Base-by-base conservation (phyloP, 2,888 invertebrate species). In the Plagiodera versicolora region DNA sequence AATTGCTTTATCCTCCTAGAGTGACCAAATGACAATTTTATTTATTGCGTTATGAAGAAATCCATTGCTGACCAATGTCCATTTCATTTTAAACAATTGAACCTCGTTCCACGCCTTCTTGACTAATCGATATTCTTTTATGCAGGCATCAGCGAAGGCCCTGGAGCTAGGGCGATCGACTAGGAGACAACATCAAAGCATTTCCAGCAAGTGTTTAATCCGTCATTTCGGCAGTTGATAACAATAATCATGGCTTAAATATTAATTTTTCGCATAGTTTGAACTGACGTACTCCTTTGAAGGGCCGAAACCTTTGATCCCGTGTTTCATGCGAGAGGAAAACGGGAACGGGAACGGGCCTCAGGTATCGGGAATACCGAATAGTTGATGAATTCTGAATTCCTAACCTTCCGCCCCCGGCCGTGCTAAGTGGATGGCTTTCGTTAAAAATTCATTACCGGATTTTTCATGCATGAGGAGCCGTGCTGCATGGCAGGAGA, bases 201-300 rank as follows among this genome's bases (percentile, higher is more conserved):
- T 72, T 64, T 65, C 69, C 54, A 61, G n/a, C 60, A 67, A 72
- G 68, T 68, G 70, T 68, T 69, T 69, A 72, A 70, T 71, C 70
- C 69, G 71, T 69, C 71, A 70, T 72, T 73, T 73, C 68, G 70
- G 69, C 72, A 73, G 72, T 73, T 73, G 74, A 76, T 75, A 74
- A 74, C 75, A 75, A 76, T 76, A 75, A 76, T 75, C 75, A 71
- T 69, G 72, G 72, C 76, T 73, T 72, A 77, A 75, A 77, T 77
- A 79, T 78, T 79, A 78, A 79, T 79, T 79, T 79, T 79, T 79
- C 77, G 76, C 79, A 79, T 79, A 79, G 79, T 79, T 79, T 73
- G 74, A 74, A 72, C 72, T 72, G 74, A 72, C 66, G 73, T 69
- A 46, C 69, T 70, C 72, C 70, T 71, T 71, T 70, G 70, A 67